Conservation (phyloP, 2,113 vertebrate species). For the Sinocyclocheilus rhinocerous region DNA sequence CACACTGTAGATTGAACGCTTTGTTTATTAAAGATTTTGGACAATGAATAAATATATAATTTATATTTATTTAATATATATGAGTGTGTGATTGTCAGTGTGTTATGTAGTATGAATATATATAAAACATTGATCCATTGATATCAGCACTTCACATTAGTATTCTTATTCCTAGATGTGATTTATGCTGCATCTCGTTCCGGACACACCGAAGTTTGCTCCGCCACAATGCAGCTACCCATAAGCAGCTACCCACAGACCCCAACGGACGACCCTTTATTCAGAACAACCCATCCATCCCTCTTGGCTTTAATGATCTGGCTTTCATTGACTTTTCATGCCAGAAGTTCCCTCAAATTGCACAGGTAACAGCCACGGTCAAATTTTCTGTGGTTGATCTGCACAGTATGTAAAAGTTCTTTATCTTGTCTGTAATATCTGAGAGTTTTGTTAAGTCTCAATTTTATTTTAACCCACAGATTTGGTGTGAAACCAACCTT, state of each 20-base stretch:
- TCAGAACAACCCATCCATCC: conserved; percentile 97
- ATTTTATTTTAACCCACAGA: conserved; percentile 69
- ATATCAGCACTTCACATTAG: neutral
- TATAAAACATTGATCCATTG: neutral
- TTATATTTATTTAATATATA: too few relatives aligned
- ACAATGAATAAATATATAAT: neutral
- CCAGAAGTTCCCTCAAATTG: conserved; percentile 92
- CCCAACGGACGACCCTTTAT: conserved; percentile 91
- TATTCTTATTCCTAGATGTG: conserved; percentile 79
- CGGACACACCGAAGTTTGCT: conserved; percentile 90
- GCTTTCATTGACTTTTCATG: conserved; percentile 98
- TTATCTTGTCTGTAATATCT: neutral
- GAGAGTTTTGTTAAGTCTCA: neutral
- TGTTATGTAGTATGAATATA: too few relatives aligned
- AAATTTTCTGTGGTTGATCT: neutral
- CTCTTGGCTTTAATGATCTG: conserved; percentile 93
- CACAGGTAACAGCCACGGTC: conserved; percentile 80
- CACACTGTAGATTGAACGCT: neutral
- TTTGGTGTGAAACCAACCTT: conserved; percentile 97
- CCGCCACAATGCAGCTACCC: conserved; percentile 90
- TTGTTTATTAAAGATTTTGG: neutral
- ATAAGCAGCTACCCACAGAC: conserved; percentile 92
- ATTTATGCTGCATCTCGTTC: conserved; percentile 92
- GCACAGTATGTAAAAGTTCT: neutral
- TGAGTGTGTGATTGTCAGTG: too few relatives aligned